Percentiles rank a stretch among this genome's conserved stretches.
phyloP scores from a whole-genome alignment of 2,797 vertebrate genomes.

The Rhabdophis nuchalis region DNA sequence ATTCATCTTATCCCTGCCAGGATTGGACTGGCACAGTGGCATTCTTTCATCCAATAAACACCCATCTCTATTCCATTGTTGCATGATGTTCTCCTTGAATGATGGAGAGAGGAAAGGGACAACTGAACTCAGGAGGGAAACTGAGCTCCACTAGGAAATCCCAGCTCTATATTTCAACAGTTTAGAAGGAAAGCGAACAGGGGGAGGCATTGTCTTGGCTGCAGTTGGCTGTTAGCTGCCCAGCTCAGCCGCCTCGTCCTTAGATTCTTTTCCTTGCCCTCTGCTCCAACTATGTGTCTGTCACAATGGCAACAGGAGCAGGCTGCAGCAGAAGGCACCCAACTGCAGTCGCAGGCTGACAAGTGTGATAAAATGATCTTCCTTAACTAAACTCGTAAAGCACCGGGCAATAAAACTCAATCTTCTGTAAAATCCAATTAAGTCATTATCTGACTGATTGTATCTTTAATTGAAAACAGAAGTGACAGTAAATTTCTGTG shows the following conservation, averaged over 20 bases:
- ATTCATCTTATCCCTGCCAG: not conserved
- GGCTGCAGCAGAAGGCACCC: conserved; percentile 69
- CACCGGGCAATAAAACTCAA: conserved; percentile 99
- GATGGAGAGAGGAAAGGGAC: not conserved
- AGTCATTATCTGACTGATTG: conserved; percentile 99
- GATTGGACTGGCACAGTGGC: no score
- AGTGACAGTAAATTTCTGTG: conserved; percentile 99
- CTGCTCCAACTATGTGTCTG: not conserved
- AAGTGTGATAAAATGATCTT: conserved; percentile 97
- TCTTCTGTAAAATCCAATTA: conserved; percentile 99
- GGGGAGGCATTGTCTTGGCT: not conserved
- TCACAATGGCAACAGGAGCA: conserved; percentile 49
- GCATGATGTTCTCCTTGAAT: not conserved
- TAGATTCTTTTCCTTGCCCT: conserved; percentile 17
- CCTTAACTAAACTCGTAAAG: conserved; percentile 99
- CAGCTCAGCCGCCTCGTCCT: not conserved
- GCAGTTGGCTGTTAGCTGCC: not conserved
- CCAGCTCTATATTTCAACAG: not conserved
- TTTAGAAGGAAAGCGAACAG: not conserved
- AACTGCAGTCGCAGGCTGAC: conserved; percentile 79
- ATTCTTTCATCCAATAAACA: not conserved
- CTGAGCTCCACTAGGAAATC: not conserved
- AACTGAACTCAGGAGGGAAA: not conserved
- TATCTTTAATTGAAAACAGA: conserved; percentile 99
- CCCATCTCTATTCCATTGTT: not conserved